Evolutionary conservation across 2,797 vertebrate genomes (phyloP).

Genomic region (Sparus aurata): DNA sequence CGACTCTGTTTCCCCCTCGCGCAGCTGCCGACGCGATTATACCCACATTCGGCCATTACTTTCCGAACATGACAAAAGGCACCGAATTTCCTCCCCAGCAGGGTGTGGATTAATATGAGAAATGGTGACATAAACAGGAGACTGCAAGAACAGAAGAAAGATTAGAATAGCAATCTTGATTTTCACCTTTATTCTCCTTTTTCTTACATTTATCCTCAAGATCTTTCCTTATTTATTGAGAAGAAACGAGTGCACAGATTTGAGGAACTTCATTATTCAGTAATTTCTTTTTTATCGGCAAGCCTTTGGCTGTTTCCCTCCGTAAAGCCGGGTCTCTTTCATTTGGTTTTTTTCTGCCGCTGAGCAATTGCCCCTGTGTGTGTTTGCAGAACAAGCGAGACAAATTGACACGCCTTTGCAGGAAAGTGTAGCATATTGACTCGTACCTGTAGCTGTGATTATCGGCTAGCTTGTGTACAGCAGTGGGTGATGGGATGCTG

Average conservation of each 20-base stretch:
- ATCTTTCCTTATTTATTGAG: constrained; percentile 49
- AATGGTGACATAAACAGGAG: constrained; percentile 44
- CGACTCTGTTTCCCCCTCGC: constrained; percentile 32
- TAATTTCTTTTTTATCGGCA: constrained; percentile 28
- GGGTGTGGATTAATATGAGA: constrained; percentile 48
- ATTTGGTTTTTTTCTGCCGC: constrained; percentile 31
- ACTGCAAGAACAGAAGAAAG: constrained; percentile 40
- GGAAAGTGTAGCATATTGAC: constrained; percentile 59
- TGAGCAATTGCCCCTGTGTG: constrained; percentile 25
- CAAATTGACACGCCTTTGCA: constrained; percentile 69
- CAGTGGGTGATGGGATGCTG: constrained; percentile 72
- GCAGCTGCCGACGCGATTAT: constrained; percentile 21
- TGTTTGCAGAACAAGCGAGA: constrained; percentile 49
- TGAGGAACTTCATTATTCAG: constrained; percentile 56
- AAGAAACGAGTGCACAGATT: constrained; percentile 39
- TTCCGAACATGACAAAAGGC: constrained; percentile 56
- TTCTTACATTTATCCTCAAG: constrained; percentile 30
- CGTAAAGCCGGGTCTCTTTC: constrained; percentile 44
- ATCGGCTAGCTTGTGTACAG: constrained; percentile 62
- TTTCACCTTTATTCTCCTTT: constrained; percentile 40
- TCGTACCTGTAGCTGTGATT: constrained; percentile 66
- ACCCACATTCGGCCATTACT: constrained; percentile 22
- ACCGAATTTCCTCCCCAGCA: constrained; percentile 40
- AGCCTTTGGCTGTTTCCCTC: constrained; percentile 65
- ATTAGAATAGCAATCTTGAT: constrained; percentile 40